A percentile compares a stretch with the other conserved stretches of the same genome.
Evolutionary conservation across 1,140 invertebrate species (phyloP).

Genomic region (Camponotus pennsylvanicus): DNA sequence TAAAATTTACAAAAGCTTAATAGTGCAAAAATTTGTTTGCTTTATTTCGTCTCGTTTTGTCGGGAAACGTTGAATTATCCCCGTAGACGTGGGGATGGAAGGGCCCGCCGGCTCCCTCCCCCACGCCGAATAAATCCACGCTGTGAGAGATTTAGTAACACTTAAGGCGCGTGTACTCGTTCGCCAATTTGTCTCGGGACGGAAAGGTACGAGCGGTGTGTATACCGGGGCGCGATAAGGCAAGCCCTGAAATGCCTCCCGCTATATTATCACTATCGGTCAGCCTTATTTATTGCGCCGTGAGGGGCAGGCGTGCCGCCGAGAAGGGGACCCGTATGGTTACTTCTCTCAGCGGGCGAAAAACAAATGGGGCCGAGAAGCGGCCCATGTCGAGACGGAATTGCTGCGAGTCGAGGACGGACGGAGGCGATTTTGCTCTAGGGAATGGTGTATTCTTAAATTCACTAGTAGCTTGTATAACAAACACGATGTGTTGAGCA

Average conservation of each 20-base stretch:
- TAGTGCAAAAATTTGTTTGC: neutral
- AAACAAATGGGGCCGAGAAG: slow-evolving; percentile 54
- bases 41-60: neutral
- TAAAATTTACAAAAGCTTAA: neutral
- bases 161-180: slow-evolving; percentile 56
- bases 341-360: slow-evolving; percentile 37
- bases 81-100: neutral
- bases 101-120: neutral
- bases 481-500: neutral
- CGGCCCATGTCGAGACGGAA: neutral
- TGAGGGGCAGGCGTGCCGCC: neutral
- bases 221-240: slow-evolving; percentile 46
- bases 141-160: slow-evolving; percentile 52
- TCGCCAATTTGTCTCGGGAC: slow-evolving; percentile 42
- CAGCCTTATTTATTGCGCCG: slow-evolving; percentile 49
- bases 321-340: neutral
- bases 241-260: neutral
- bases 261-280: slow-evolving; percentile 60
- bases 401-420: neutral
- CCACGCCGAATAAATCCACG: slow-evolving; percentile 47
- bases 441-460: neutral
- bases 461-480: neutral
- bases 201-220: slow-evolving; percentile 15
- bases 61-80: slow-evolving; percentile 12
- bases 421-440: neutral